Evolutionary conservation across 2,888 invertebrate species (phyloP).

Genomic region (Sesia apiformis): DNA sequence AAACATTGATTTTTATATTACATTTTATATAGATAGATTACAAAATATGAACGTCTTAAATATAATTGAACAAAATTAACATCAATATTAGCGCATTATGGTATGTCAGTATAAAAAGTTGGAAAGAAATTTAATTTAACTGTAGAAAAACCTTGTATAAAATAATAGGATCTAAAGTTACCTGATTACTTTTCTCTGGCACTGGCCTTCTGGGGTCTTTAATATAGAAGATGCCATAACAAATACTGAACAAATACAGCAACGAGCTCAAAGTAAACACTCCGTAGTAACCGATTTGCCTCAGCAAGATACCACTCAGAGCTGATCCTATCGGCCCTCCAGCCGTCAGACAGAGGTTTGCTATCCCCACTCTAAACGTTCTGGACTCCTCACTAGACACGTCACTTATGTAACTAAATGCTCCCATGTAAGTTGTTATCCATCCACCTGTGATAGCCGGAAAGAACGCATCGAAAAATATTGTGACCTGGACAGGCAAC

Average conservation of each 20-base stretch:
- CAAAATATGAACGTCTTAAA: no score
- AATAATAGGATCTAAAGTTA: slow-evolving; percentile 9
- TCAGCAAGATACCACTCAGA: slow-evolving; percentile 52
- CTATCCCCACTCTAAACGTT: slow-evolving; percentile 76
- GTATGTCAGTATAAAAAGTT: no score
- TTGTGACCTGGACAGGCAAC: slow-evolving; percentile 65
- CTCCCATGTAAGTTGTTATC: slow-evolving; percentile 71
- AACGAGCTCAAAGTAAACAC: slow-evolving; percentile 56
- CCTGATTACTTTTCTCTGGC: slow-evolving; percentile 24
- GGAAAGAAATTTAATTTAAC: no score
- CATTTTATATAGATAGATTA: no score
- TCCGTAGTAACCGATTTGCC: slow-evolving; percentile 65
- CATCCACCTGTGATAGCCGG: slow-evolving; percentile 71
- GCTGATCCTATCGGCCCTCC: slow-evolving; percentile 56
- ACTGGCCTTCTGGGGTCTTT: slow-evolving; percentile 40
- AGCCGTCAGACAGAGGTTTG: slow-evolving; percentile 53
- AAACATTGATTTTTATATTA: no score
- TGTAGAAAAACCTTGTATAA: no score
- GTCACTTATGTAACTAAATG: slow-evolving; percentile 76
- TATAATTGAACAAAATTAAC: no score
- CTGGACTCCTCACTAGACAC: slow-evolving; percentile 69
- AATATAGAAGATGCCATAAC: slow-evolving; percentile 55
- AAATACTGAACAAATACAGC: slow-evolving; percentile 51
- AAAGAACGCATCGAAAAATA: slow-evolving; percentile 67
- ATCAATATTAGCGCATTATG: no score